Evolutionary conservation across 2,113 vertebrate species (phyloP), one percentile per base, ranked within the genome.

Genomic region (Upupa epops): DNA sequence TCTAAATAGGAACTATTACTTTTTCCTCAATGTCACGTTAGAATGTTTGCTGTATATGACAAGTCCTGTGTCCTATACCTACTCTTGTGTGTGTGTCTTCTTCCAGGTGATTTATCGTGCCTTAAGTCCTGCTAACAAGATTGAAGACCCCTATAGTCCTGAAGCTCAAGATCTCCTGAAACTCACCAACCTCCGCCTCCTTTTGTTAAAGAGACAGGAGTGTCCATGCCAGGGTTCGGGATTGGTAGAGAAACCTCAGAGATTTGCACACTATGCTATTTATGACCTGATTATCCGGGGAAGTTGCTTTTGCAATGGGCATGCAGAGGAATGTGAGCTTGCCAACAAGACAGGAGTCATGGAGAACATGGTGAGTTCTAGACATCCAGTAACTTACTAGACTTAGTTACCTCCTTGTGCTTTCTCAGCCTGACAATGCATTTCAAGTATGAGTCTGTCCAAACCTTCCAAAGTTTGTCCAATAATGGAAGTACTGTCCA

Each of bases 271-370:
- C 52, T 98, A 98, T 71, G 98, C 98, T 74, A 96, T 99, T 96
- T 99, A 98, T 90, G 98, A 98, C 89, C 96, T 99, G 89, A 97
- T 98, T 81, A 93, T 98, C 64, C 97, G 97, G 59, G 98, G 98
- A 49, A 98, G 98, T 65, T 99, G 98, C 92, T 97, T 98, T 79
- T 99, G 98, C 75, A 98, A 99, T 5, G 98, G 98, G 13, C 98
- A 99, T 8, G 98, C 98, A 10, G 98, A 98, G 85, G 80, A 97
- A n/a, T 99, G 98, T 8, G 92, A 97, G 72, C 87, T 96, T 55
- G 61, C 95, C 85, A 96, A 97, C 79, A 91, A 52, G 70, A 96
- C 93, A 0, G 73, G 76, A 34, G 77, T 82, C 22, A 22, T 28
- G 9, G 95, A 96, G 51, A 96, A 88, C 3, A 36, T 93, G 95